Conservation (phyloP, 2,797 vertebrate species). For the Myotis pilosus region DNA sequence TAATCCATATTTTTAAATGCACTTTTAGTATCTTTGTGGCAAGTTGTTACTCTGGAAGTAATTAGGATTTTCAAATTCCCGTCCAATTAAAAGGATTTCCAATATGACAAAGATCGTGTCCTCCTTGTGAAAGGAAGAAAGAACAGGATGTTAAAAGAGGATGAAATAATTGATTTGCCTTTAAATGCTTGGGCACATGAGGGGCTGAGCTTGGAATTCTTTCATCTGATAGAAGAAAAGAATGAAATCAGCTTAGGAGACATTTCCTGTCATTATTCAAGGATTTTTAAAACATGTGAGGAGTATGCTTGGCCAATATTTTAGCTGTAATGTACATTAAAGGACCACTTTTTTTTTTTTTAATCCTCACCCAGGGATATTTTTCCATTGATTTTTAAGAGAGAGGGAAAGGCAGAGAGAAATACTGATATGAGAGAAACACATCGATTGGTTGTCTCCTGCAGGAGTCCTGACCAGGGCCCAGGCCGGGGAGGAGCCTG, state of each 20-base stretch:
- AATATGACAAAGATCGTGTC: background rate
- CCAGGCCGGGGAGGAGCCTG: no score
- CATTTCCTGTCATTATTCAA: background rate
- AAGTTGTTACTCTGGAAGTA: background rate
- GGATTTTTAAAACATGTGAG: background rate
- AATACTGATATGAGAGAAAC: no score
- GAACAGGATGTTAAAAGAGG: background rate
- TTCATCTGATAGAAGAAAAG: background rate
- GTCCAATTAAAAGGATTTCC: slow-evolving; percentile 3
- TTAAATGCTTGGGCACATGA: background rate
- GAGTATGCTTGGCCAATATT: background rate
- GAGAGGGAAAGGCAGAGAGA: no score
- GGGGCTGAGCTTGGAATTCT: background rate
- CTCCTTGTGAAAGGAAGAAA: background rate
- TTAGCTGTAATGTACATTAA: background rate
- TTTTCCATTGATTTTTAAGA: no score
- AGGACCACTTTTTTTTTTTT: background rate
- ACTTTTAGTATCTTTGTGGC: background rate
- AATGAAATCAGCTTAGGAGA: background rate
- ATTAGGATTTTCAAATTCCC: background rate
- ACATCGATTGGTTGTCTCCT: no score
- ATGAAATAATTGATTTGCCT: background rate
- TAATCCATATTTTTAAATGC: background rate
- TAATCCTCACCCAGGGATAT: no score
- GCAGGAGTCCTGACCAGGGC: no score